phyloP scores from a whole-genome alignment of 2,113 vertebrate species.

The Elanus axillaris region DNA sequence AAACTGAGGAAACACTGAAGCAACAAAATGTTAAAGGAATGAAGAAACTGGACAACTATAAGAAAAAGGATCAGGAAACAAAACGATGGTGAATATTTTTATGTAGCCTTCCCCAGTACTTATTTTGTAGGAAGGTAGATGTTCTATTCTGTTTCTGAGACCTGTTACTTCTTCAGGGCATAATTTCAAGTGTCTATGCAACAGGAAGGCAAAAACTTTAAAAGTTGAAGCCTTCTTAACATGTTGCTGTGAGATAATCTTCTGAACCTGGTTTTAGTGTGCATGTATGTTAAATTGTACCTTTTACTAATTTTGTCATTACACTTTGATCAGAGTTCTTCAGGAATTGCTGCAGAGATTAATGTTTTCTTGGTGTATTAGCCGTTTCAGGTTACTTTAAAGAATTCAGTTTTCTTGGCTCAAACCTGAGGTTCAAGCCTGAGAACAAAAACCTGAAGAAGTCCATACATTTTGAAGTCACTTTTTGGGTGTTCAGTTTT shows the following conservation, averaged over 20 bases:
- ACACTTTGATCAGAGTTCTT: not conserved
- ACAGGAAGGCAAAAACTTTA: not conserved
- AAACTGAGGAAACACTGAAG: constrained; percentile 94
- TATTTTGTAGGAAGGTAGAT: not conserved
- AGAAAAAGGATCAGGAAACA: constrained; percentile 95
- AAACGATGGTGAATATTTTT: constrained; percentile 84
- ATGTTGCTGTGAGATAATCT: not conserved
- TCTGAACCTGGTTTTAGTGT: not conserved
- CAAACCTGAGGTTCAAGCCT: not conserved
- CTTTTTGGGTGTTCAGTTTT: not conserved
- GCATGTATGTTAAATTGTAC: not conserved
- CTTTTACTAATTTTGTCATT: not conserved
- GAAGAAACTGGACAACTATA: constrained; percentile 99
- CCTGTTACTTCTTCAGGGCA: not conserved
- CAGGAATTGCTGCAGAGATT: not conserved
- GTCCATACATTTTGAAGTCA: not conserved
- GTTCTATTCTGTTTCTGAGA: not conserved
- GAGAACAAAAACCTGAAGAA: not conserved
- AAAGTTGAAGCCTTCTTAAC: not conserved
- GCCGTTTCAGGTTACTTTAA: not conserved
- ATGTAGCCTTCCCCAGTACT: not conserved
- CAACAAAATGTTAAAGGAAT: constrained; percentile 97
- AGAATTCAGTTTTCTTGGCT: not conserved
- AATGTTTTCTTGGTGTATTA: not conserved
- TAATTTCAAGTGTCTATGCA: not conserved